These are phyloP conservation scores for Hartigia nigra DNA, from an alignment of 2,888 invertebrate genomes.

Conservation along the genomic window DNA sequence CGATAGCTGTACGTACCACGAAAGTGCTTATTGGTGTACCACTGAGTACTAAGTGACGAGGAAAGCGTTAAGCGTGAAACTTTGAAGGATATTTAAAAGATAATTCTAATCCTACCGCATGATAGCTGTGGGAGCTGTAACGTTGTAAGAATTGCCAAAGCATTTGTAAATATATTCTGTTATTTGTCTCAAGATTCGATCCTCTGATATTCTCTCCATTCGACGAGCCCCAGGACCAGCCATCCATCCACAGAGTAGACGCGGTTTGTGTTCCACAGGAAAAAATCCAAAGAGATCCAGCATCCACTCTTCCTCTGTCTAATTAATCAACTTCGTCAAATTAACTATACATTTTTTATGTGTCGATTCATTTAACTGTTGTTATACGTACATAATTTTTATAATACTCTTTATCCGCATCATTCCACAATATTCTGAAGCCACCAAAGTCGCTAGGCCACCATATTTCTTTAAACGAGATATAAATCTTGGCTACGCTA, in stretches of 20 bases:
- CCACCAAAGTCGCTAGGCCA: constrained; percentile 71
- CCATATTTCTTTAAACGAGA: constrained; percentile 74
- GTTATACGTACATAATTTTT: constrained; percentile 36
- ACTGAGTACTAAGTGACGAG: constrained; percentile 71
- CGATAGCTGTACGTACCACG: constrained; percentile 79
- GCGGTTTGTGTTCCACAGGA: constrained; percentile 71
- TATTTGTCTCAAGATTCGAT: constrained; percentile 67
- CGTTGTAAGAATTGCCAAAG: constrained; percentile 65
- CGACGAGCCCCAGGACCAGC: constrained; percentile 71
- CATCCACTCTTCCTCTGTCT: constrained; percentile 70
- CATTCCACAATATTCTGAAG: constrained; percentile 72
- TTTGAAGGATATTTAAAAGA: too few relatives aligned
- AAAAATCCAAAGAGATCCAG: constrained; percentile 73
- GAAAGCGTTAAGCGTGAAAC: constrained; percentile 1
- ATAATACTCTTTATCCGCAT: constrained; percentile 62
- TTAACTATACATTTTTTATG: neutral
- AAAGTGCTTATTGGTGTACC: constrained; percentile 77
- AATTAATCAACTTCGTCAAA: constrained; percentile 6
- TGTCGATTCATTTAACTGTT: neutral
- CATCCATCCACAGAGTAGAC: constrained; percentile 74
- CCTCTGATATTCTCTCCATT: constrained; percentile 71
- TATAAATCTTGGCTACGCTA: constrained; percentile 75
- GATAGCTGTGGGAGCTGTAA: constrained; percentile 67
- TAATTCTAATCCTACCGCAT: too few relatives aligned
- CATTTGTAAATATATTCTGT: constrained; percentile 68